Evolutionary conservation across 2,888 invertebrate genomes (phyloP), one percentile per base, ranked within the genome.

Genomic region (Lasioglossum vierecki): DNA sequence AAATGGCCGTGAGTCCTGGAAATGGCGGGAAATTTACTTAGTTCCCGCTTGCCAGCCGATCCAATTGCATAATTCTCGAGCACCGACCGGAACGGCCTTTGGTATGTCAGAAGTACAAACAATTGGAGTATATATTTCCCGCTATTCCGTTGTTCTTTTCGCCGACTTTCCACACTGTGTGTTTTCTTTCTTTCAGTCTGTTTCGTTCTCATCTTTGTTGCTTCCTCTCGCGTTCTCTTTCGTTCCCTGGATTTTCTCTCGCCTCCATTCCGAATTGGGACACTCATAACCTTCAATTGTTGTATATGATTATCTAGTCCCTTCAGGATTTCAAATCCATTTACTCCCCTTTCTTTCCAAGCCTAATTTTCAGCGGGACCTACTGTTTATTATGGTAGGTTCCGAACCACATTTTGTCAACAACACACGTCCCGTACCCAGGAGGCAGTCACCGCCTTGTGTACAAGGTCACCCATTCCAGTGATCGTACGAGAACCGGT

Each of bases 21-120:
- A 90, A 88, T 85, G 86, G 88, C 73, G 88, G 85, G 81, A 90
- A 90, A 90, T 90, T 90, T 90, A 89, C 91, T 90, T 90, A 90
- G 91, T 83, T 89, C 88, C 84, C 83, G 86, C 86, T 83, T 86
- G 83, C 84, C 84, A 84, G 68, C 84, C 84, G 88, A 90, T 90
- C 84, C 91, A 88, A 89, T 90, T 90, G 89, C 86, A 89, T 90
- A 89, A 90, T 90, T 90, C 90, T 80, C 87, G 86, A 79, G 82
- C 86, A 89, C 82, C 82, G 85, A 85, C 76, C 80, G 84, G 76
- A 89, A 84, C 82, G 63, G 73, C 73, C 76, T 70, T 79, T 82
- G 82, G 83, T 84, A 89, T 77, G 83, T 89, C 88, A 84, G 79
- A 85, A 83, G 73, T 84, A 84, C 78, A 76, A 79, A 78, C 85